Evolutionary conservation across 2,888 invertebrate genomes (phyloP).

Genomic region (Oligia latruncula): DNA sequence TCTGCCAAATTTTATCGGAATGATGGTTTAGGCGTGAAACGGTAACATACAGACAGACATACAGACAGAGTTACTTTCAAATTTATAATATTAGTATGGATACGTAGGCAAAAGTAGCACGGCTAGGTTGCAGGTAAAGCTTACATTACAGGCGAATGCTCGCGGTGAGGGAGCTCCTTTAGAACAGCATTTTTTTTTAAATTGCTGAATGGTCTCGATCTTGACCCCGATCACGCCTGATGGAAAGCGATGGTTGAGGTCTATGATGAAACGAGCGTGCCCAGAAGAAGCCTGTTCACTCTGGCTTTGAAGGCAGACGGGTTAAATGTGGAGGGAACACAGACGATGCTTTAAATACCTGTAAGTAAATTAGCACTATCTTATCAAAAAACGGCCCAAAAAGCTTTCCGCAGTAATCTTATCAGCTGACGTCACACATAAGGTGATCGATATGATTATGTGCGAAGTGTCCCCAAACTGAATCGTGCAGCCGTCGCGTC

Average conservation of each 20-base stretch:
- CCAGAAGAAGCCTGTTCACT: neutral
- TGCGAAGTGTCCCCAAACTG: slow-evolving; percentile 59
- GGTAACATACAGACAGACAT: no score
- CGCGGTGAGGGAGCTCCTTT: neutral
- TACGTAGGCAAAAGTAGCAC: neutral
- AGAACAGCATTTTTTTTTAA: neutral
- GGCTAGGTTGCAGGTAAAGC: neutral
- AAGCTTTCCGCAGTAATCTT: slow-evolving; percentile 55
- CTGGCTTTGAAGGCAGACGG: neutral
- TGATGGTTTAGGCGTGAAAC: no score
- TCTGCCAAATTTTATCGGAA: no score
- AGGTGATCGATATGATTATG: slow-evolving; percentile 63
- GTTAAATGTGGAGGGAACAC: neutral
- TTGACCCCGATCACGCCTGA: neutral
- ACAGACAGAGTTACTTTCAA: no score
- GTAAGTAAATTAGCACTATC: slow-evolving; percentile 20
- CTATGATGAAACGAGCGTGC: neutral
- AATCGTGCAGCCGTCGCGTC: slow-evolving; percentile 60
- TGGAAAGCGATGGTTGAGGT: neutral
- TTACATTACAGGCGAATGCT: neutral
- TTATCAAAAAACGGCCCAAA: slow-evolving; percentile 38
- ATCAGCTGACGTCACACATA: slow-evolving; percentile 64
- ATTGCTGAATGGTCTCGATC: neutral
- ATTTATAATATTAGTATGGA: no score
- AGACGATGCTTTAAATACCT: slow-evolving; percentile 25